phyloP scores from a whole-genome alignment of 2,113 vertebrate species.

The Tragulus kanchil region DNA sequence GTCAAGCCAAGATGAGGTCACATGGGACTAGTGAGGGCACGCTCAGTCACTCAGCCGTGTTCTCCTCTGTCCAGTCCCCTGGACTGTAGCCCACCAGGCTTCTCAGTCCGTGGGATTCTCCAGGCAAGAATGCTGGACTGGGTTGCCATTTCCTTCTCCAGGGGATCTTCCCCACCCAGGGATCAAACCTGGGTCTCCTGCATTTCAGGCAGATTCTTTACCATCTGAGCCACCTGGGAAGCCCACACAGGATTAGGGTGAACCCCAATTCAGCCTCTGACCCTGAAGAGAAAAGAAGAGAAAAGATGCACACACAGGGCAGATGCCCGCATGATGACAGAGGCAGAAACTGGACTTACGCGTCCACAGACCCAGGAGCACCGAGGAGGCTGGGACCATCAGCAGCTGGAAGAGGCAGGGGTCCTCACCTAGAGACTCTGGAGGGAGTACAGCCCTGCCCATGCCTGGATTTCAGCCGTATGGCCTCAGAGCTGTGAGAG shows the following conservation, averaged over 20 bases:
- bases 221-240: neutral
- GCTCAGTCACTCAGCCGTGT: neutral
- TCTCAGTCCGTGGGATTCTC: neutral
- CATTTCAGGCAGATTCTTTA: neutral
- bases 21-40: neutral
- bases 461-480: too few species aligned
- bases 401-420: too few species aligned
- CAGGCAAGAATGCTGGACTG: neutral
- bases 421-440: too few species aligned
- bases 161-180: neutral
- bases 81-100: neutral
- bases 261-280: neutral
- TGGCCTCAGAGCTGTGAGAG: too few species aligned
- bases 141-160: neutral
- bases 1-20: neutral
- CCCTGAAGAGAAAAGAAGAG: neutral
- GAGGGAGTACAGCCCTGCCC: too few species aligned
- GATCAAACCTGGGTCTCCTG: fast-evolving
- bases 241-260: neutral
- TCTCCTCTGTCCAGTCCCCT: neutral
- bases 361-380: fast-evolving
- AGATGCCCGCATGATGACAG: fast-evolving
- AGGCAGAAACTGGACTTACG: neutral
- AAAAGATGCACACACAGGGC: neutral
- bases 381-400: too few species aligned